phyloP scores from a whole-genome alignment of 2,888 invertebrate genomes.

The Sarcophaga caerulescens region DNA sequence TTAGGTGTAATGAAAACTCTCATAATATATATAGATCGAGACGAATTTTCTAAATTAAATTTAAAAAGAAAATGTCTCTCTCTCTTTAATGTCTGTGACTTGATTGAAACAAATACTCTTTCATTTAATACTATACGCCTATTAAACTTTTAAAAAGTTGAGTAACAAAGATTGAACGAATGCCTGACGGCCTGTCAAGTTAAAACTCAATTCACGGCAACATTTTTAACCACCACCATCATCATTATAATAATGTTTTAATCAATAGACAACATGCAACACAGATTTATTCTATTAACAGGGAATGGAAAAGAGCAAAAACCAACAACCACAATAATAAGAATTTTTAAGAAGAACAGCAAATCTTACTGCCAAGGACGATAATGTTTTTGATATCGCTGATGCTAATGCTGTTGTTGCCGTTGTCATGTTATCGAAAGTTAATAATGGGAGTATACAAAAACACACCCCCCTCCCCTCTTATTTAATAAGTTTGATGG shows the following conservation, averaged over 20 bases:
- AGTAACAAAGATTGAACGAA: not conserved
- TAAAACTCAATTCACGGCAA: not conserved
- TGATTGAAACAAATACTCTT: not conserved
- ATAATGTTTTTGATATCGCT: not conserved
- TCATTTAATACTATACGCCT: not conserved
- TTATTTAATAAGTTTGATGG: constrained; percentile 13
- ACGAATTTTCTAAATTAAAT: not conserved
- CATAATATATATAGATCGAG: no score
- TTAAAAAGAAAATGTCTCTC: not conserved
- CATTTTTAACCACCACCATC: constrained; percentile 1
- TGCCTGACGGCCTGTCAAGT: constrained; percentile 19
- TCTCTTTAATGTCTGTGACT: not conserved
- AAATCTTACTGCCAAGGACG: not conserved
- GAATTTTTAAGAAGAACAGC: constrained; percentile 16
- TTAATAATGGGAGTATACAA: not conserved
- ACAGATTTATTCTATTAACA: constrained; percentile 12
- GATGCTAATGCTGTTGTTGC: not conserved
- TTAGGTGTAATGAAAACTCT: no score
- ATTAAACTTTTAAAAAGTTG: not conserved
- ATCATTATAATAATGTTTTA: constrained; percentile 31
- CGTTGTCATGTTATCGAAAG: not conserved
- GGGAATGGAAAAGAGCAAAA: not conserved
- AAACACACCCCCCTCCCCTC: not conserved
- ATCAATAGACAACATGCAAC: constrained; percentile 10
- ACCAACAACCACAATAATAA: not conserved